Evolutionary conservation across 2,113 vertebrate genomes (phyloP).

Genomic region (Mola mola): DNA sequence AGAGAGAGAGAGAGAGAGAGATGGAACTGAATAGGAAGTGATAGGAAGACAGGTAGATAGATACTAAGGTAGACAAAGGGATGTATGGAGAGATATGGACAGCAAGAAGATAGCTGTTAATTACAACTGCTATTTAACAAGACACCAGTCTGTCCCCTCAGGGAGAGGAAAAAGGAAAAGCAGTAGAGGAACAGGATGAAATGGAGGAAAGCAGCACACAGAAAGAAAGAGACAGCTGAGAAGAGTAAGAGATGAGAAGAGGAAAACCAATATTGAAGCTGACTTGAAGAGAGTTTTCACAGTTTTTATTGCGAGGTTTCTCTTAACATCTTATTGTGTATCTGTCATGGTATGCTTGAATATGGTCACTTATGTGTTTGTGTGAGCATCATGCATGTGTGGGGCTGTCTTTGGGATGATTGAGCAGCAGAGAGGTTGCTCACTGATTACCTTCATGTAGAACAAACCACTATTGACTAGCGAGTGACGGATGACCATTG

Average conservation of each 20-base stretch:
- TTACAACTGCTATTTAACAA: slow-evolving; percentile 92
- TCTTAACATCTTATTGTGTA: slow-evolving; percentile 64
- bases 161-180: slow-evolving; percentile 58
- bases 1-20: slow-evolving; percentile 66
- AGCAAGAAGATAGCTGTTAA: slow-evolving; percentile 92
- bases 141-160: slow-evolving; percentile 78
- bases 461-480: slow-evolving; percentile 95
- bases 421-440: slow-evolving; percentile 88
- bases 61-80: slow-evolving; percentile 83
- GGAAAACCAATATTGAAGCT: neutral
- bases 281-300: slow-evolving; percentile 11
- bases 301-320: neutral
- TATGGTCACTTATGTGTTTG: slow-evolving; percentile 76
- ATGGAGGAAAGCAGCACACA: neutral
- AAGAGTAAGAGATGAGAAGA: slow-evolving; percentile 23
- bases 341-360: slow-evolving; percentile 67
- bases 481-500: slow-evolving; percentile 88
- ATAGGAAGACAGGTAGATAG: slow-evolving; percentile 80
- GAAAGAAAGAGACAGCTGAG: slow-evolving; percentile 16
- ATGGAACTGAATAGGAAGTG: slow-evolving; percentile 76
- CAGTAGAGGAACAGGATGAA: slow-evolving; percentile 28
- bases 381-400: slow-evolving; percentile 67
- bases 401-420: slow-evolving; percentile 83
- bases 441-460: slow-evolving; percentile 95
- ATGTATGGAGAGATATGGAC: slow-evolving; percentile 80